phyloP scores from a whole-genome alignment of 2,888 invertebrate species.

The Flexamia atlantica region DNA sequence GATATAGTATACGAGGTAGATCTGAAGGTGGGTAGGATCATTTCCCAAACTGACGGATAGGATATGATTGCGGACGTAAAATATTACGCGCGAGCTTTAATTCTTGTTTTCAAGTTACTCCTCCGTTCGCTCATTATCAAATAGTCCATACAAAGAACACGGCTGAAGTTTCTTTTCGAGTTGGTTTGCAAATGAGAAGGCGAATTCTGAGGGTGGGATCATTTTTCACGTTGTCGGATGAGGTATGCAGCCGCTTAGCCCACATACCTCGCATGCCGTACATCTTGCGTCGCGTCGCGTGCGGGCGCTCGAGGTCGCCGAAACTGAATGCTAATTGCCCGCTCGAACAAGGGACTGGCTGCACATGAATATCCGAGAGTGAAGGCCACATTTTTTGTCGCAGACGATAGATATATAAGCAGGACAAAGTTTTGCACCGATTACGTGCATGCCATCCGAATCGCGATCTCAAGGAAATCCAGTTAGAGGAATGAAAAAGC shows the following conservation, averaged over 20 bases:
- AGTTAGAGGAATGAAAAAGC: no score
- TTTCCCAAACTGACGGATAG: no score
- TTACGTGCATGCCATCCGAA: not conserved
- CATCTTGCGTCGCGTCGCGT: not conserved
- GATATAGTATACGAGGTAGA: no score
- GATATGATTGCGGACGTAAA: no score
- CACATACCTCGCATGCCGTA: not conserved
- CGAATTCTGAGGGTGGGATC: not conserved
- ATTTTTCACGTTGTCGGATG: conserved; percentile 1
- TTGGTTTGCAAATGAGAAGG: not conserved
- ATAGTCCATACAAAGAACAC: no score
- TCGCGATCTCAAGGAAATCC: not conserved
- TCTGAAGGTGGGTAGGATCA: no score
- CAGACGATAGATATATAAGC: not conserved
- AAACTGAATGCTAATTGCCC: conserved; percentile 39
- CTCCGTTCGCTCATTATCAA: no score
- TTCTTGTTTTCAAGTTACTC: no score
- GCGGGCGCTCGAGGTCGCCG: not conserved
- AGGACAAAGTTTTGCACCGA: not conserved
- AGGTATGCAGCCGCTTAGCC: conserved; percentile 8
- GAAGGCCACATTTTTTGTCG: not conserved
- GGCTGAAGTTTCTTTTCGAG: no score
- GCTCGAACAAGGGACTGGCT: not conserved
- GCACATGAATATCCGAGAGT: not conserved
- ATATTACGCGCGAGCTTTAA: no score